phyloP scores from a whole-genome alignment of 2,113 vertebrate genomes.

The Bubalus kerabau region DNA sequence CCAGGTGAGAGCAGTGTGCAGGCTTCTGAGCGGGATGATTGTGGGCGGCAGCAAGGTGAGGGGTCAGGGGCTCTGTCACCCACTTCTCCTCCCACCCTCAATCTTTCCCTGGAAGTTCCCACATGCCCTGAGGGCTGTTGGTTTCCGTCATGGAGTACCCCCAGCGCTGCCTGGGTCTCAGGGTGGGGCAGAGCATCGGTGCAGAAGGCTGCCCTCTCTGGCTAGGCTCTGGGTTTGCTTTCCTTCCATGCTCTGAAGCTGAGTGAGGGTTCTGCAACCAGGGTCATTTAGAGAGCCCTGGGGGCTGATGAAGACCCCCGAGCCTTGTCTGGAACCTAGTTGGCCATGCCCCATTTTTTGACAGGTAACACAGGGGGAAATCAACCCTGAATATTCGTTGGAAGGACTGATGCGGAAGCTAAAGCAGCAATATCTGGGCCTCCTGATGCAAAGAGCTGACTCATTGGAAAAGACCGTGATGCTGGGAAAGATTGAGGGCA shows the following conservation, averaged over 20 bases:
- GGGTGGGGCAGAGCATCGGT: accelerated
- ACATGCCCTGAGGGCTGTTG: accelerated
- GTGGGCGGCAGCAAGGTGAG: accelerated
- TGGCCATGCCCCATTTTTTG: accelerated
- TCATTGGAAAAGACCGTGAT: not conserved
- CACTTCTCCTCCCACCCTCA: not conserved
- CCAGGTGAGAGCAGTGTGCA: accelerated
- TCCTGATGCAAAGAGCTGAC: not conserved
- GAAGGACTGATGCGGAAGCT: not conserved
- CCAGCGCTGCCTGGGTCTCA: accelerated
- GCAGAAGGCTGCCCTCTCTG: accelerated
- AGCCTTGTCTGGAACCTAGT: not conserved
- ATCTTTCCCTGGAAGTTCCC: accelerated
- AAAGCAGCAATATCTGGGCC: not conserved
- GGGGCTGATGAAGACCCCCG: accelerated
- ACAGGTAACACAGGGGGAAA: not conserved
- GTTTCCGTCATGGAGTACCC: accelerated
- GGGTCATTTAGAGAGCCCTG: accelerated
- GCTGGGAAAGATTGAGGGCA: not conserved
- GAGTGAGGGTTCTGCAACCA: not conserved
- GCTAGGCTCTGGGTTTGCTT: no score
- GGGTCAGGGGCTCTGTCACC: accelerated
- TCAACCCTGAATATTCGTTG: not conserved
- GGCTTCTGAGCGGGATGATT: accelerated
- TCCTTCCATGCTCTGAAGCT: not conserved